Base-by-base conservation (phyloP, 2,113 vertebrate genomes). In the Crotalus helleri region DNA sequence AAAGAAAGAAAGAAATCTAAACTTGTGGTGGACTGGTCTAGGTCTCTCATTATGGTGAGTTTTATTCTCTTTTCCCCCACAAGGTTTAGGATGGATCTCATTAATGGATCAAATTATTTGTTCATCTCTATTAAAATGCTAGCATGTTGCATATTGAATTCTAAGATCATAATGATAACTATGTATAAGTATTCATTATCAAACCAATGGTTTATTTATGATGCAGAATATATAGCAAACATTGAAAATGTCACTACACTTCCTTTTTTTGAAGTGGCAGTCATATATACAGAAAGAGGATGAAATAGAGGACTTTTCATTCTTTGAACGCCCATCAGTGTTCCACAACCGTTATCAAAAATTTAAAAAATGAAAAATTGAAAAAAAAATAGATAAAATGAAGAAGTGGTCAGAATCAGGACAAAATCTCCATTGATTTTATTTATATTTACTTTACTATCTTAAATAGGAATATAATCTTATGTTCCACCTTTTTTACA, bases 201-300 rank as follows among this genome's bases (percentile, higher is more conserved):
- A 64, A 87, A 33, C 33, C 17, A 51, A 55, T 91, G 59, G 39
- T 44, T 95, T 92, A 93, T 94, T 96, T 3, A 92, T 74, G 29
- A 87, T 24, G 46, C 15, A 95, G 93, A 95, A 89, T 90, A 39
- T 0, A 91, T 95, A 49, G 1, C 81, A 96, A 90, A 94, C 91
- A 54, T 44, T 91, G 29, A 86, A 95, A 93, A 87, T 92, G 95
- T 93, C 85, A 89, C 94, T 87, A 91, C 94, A 91, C n/a, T 69
- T 69, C 29, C 8, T 33, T 17, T 33, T 69, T 74, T 33, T 33
- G 29, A 74, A 33, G n/a, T 8, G 2, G 2, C n/a, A 33, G n/a
- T 74, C 91, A 49, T 17, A 85, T 2, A 1, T 0, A 61, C 44
- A 57, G 3, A 1, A 0, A 2, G 19, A n/a, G 12, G 46, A 85